Evolutionary conservation across 2,113 vertebrate species (phyloP), one percentile per base, ranked within the genome.

Genomic region (Pelusios castaneus): DNA sequence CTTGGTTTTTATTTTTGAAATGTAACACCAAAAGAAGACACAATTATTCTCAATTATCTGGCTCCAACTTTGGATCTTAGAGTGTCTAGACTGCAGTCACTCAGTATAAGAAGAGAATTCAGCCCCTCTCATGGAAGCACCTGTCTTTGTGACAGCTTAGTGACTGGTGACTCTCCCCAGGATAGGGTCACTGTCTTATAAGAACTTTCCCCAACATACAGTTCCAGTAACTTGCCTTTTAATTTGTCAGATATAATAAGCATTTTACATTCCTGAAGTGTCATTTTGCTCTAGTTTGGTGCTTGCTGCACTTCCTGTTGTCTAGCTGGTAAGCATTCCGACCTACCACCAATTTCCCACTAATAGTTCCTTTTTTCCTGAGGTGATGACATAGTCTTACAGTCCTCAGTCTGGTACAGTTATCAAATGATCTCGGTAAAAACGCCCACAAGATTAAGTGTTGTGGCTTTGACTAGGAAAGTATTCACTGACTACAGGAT

Each of bases 401-500:
- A 49, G 88, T 89, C 93, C 94, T 94, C 60, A 76, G 55, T 58
- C 9, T 43, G 8, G 22, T 51, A 17, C 82, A 80, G 9, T 58
- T 12, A 10, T 49, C 49, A 52, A 52, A 14, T 17, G 51, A 90
- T 24, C 11, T 88, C 51, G 54, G 38, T 73, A n/a, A 19, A 73
- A 24, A 73, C 5, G 4, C 16, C 31, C 38, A 67, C 5, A 56
- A 43, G 31, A 85, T 94, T 31, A 85, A 88, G 79, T 82, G 34
- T 41, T 92, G 17, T 83, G 94, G 43, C 17, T 41, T 91, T 0
- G 0, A 82, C 63, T 89, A 34, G 10, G 10, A 80, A 3, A 0
- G 16, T 47, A 55, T 91, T 95, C 88, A 89, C 94, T 93, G 95
- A 95, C 94, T 87, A 47, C 89, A 94, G 95, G 52, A 80, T 85